Percentiles rank a stretch among this genome's conserved stretches.
These are phyloP conservation scores for Podabrus alpinus DNA, from an alignment of 2,888 invertebrate species.

Conservation along the genomic window DNA sequence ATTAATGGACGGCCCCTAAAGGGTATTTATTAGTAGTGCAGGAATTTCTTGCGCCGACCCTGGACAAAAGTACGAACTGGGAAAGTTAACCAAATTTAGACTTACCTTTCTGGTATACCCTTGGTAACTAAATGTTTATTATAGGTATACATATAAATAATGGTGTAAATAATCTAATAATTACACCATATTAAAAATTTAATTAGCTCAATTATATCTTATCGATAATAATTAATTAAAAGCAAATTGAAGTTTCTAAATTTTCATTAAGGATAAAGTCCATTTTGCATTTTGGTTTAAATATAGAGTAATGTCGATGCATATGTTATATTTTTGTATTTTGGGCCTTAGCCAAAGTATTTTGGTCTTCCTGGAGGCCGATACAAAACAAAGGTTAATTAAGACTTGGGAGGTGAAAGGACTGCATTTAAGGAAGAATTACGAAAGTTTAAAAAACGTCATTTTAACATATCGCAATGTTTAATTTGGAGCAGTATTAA, in stretches of 20 bases:
- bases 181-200: not conserved
- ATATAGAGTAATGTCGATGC: not conserved
- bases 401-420: not conserved
- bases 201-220: not conserved
- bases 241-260: not conserved
- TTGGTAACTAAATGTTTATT: not conserved
- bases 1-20: too few relatives aligned
- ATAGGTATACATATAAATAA: not conserved
- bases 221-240: not conserved
- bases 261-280: not conserved
- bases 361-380: not conserved
- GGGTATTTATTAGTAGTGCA: too few relatives aligned
- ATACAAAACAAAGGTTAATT: conserved; percentile 1
- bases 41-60: too few relatives aligned
- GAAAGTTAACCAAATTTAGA: not conserved
- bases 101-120: not conserved
- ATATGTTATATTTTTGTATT: conserved; percentile 3
- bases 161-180: not conserved
- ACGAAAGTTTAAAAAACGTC: not conserved
- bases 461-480: not conserved
- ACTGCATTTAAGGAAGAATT: not conserved
- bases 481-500: not conserved
- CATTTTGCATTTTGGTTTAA: conserved; percentile 1
- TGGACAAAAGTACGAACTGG: too few relatives aligned
- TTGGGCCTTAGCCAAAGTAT: not conserved